A percentile compares a stretch with the other conserved stretches of the same genome.
phyloP scores from a whole-genome alignment of 2,113 vertebrate genomes.

The Paralichthys olivaceus region DNA sequence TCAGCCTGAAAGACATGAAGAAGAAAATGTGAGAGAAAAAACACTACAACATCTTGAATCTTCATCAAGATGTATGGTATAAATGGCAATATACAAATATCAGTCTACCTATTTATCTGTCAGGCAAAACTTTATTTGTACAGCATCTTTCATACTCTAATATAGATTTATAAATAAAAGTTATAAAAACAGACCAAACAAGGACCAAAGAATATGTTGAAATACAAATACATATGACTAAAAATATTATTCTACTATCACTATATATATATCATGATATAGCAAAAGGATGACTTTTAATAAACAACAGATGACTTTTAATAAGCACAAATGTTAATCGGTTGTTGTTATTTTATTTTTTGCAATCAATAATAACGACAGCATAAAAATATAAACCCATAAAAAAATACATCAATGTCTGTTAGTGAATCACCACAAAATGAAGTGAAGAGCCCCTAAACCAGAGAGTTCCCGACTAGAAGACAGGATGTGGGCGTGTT shows the following conservation, averaged over 20 bases:
- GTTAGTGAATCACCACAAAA: background rate
- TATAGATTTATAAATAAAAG: too few species aligned
- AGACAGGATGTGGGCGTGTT: slow-evolving; percentile 46
- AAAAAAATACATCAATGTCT: background rate
- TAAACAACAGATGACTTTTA: too few species aligned
- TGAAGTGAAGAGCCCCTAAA: slow-evolving; percentile 7
- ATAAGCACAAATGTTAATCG: too few species aligned
- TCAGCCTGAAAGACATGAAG: slow-evolving; percentile 82
- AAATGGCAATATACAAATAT: background rate
- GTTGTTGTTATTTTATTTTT: too few species aligned
- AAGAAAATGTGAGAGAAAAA: background rate
- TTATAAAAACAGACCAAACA: background rate
- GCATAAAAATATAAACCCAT: too few species aligned
- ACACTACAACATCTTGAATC: background rate
- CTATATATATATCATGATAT: too few species aligned
- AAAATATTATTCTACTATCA: too few species aligned
- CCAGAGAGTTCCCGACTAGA: slow-evolving; percentile 11
- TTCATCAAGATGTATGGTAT: background rate
- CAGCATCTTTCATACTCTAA: too few species aligned
- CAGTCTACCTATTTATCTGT: background rate
- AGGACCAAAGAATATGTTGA: background rate
- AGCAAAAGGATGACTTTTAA: too few species aligned
- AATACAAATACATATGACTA: too few species aligned
- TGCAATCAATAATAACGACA: too few species aligned
- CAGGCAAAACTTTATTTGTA: background rate